These are phyloP conservation scores for Electrona antarctica DNA, from an alignment of 2,113 vertebrate species.

Conservation along the genomic window DNA sequence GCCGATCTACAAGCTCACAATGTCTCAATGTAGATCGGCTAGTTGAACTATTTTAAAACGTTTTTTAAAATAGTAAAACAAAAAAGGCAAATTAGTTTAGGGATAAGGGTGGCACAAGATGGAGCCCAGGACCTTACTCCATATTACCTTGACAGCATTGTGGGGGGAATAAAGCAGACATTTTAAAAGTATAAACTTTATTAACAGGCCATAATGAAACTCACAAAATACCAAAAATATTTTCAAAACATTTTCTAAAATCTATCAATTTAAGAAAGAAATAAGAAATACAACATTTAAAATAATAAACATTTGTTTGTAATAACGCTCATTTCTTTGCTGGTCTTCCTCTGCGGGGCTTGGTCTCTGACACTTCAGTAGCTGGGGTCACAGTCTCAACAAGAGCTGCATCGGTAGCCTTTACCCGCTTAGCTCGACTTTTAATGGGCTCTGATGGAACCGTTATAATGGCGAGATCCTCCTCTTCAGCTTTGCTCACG, in stretches of 20 bases:
- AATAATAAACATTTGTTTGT: background rate
- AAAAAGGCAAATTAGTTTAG: too few species aligned
- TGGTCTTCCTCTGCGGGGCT: slow-evolving; percentile 60
- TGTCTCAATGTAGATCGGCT: too few species aligned
- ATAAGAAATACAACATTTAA: background rate
- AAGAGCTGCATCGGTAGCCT: slow-evolving; percentile 13
- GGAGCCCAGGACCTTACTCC: too few species aligned
- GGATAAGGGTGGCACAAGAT: too few species aligned
- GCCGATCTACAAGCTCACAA: too few species aligned
- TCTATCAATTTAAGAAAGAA: background rate
- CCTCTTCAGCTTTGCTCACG: slow-evolving; percentile 58
- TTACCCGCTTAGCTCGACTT: slow-evolving; percentile 49
- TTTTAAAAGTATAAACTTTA: background rate
- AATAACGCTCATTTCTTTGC: slow-evolving; percentile 57
- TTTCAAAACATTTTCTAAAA: slow-evolving; percentile 26
- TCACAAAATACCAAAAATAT: background rate
- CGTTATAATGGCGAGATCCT: slow-evolving; percentile 60
- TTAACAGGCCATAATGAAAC: too few species aligned
- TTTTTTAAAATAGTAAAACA: too few species aligned
- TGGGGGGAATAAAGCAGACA: too few species aligned
- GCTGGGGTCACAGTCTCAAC: background rate
- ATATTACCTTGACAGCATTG: too few species aligned
- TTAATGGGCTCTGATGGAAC: slow-evolving; percentile 42
- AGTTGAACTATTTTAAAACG: too few species aligned
- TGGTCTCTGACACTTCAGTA: slow-evolving; percentile 11